These are phyloP conservation scores for Echeneis naucrates DNA, from an alignment of 2,797 vertebrate genomes.

Conservation along the genomic window DNA sequence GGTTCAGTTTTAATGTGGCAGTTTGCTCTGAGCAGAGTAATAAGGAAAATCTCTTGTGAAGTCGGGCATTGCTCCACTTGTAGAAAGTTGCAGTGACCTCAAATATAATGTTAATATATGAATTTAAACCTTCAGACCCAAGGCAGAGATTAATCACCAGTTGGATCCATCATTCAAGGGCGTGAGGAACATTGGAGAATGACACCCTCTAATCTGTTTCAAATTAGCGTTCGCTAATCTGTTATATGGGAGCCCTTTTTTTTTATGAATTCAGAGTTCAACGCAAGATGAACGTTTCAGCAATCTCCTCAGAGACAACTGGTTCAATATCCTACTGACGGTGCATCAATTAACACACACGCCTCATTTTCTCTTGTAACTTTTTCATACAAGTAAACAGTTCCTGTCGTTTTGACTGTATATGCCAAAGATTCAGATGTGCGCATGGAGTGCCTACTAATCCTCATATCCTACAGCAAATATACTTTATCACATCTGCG, in stretches of 20 bases:
- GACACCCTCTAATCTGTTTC: slow-evolving; percentile 44
- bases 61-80: slow-evolving; percentile 39
- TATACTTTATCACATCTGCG: slow-evolving; percentile 72
- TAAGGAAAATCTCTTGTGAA: slow-evolving; percentile 31
- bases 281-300: slow-evolving; percentile 45
- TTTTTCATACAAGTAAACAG: slow-evolving; percentile 51
- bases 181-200: slow-evolving; percentile 26
- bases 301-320: slow-evolving; percentile 62
- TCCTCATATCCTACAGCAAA: slow-evolving; percentile 70
- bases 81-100: slow-evolving; percentile 35
- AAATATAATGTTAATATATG: slow-evolving; percentile 35
- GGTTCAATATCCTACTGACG: slow-evolving; percentile 69
- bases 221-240: slow-evolving; percentile 69
- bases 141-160: slow-evolving; percentile 42
- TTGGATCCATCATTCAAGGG: slow-evolving; percentile 36
- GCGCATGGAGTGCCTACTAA: slow-evolving; percentile 66
- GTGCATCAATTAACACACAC: slow-evolving; percentile 54
- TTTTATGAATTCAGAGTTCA: slow-evolving; percentile 57
- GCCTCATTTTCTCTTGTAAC: slow-evolving; percentile 35
- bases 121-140: slow-evolving; percentile 40
- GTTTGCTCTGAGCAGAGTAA: slow-evolving; percentile 19
- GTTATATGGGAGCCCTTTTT: slow-evolving; percentile 47
- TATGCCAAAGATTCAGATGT: slow-evolving; percentile 48
- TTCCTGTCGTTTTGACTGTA: slow-evolving; percentile 33
- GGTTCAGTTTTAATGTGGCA: slow-evolving; percentile 41